Percentiles rank a stretch among this genome's conserved stretches.
Conservation (phyloP, 2,113 vertebrate species). For the Larimichthys crocea region DNA sequence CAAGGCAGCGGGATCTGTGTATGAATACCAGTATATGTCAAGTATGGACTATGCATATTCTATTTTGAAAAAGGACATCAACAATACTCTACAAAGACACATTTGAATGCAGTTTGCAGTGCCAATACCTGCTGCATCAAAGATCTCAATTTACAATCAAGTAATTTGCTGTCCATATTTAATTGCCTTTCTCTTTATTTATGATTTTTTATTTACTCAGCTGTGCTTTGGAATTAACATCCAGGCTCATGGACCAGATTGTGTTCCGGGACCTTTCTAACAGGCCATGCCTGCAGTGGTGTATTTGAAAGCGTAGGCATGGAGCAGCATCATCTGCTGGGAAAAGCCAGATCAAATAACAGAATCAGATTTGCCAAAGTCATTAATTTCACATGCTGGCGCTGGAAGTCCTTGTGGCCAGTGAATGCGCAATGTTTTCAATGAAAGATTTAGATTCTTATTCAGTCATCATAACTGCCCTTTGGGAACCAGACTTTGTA, state of each 20-base stretch:
- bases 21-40: no score
- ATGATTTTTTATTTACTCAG: constrained; percentile 72
- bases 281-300: constrained; percentile 50
- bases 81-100: background rate
- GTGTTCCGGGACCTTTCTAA: constrained; percentile 51
- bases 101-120: background rate
- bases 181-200: constrained; percentile 51
- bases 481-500: constrained; percentile 29
- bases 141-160: constrained; percentile 28
- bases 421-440: constrained; percentile 67
- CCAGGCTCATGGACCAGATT: constrained; percentile 62
- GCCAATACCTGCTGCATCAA: background rate
- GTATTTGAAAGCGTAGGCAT: constrained; percentile 67
- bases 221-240: constrained; percentile 68
- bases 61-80: background rate
- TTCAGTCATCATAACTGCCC: constrained; percentile 57
- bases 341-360: constrained; percentile 75
- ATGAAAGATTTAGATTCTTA: constrained; percentile 62
- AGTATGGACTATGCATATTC: no score
- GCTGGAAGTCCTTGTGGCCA: constrained; percentile 55
- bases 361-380: constrained; percentile 67
- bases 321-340: constrained; percentile 58
- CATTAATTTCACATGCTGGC: constrained; percentile 76
- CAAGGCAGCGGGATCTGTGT: no score
- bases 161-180: constrained; percentile 51